Base-by-base conservation (phyloP, 53 echinoderm and acorn worm species). In the Echinometra lucunter region DNA sequence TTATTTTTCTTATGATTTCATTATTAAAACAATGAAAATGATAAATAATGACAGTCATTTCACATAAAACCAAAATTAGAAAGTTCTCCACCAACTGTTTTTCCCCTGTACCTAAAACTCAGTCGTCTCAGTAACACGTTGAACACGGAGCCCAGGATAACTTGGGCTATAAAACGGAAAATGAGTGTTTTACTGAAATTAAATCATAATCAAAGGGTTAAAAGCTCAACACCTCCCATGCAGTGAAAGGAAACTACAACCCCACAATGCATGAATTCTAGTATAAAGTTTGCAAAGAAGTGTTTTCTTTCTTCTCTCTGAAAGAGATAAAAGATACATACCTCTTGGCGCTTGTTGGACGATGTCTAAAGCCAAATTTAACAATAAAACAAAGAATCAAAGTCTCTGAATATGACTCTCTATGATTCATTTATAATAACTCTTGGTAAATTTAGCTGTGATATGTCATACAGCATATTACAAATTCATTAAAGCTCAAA, bases 311-410 rank as follows among this genome's bases (percentile, higher is more conserved):
- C 6, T 63, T 63, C 63, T 63, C 4, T 4, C 63, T 0, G 23
- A 6, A 21, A 63, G 63, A 63, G 23, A 63, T 25, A 6, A 35
- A 13, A 10, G 2, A 32, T 72, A 72, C 81, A 81, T 69, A 45
- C 45, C 91, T 69, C 66, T 7, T 58, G 15, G 3, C 28, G 28
- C 32, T 32, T 81, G 44, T 81, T 81, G 44, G 81, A 81, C 19
- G 40, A 44, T 25, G 23, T 81, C 81, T 81, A 44, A 81, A 81
- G 35, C 72, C 72, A 72, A 28, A 35, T 72, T 72, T 72, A 72
- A 35, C 35, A 32, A 72, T n/a, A 16, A 34, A 34, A 72, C 63
- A 63, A 63, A 63, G 63, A 63, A 63, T 63, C 63, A 63, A 63
- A 63, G 7, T 25, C 63, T 11, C 21, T 1, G 6, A 63, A 19